Conservation (phyloP, 2,113 vertebrate genomes). For the Dicrurus megarhynchus region DNA sequence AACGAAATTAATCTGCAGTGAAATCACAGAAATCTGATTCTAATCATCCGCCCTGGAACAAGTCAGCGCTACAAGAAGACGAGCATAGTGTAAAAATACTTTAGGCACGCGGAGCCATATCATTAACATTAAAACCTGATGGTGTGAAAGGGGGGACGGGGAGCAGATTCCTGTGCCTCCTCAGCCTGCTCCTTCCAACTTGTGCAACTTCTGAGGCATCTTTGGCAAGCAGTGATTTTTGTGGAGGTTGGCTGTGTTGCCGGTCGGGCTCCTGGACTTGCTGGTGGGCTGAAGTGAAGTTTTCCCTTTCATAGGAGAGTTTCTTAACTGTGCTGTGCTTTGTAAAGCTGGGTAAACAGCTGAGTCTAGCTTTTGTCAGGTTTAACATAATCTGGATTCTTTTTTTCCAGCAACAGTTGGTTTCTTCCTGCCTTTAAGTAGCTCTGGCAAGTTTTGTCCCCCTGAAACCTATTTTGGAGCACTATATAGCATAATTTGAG, state of each 20-base stretch:
- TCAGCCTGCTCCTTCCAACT: neutral
- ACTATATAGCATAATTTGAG: neutral
- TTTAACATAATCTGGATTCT: neutral
- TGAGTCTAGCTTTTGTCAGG: constrained; percentile 8
- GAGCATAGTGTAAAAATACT: constrained; percentile 27
- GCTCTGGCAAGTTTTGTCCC: neutral
- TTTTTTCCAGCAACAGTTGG: neutral
- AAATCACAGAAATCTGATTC: constrained; percentile 61
- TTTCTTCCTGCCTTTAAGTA: constrained; percentile 24
- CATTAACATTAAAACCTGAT: constrained; percentile 28
- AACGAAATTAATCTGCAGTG: constrained; percentile 37
- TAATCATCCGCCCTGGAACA: constrained; percentile 5
- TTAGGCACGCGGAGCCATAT: neutral
- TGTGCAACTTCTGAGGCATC: neutral
- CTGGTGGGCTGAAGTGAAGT: neutral
- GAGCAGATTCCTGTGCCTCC: neutral
- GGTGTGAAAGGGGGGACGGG: neutral
- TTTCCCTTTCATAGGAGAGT: neutral
- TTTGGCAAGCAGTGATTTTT: neutral
- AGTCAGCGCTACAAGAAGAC: neutral
- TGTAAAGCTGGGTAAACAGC: neutral
- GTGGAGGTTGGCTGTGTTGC: neutral
- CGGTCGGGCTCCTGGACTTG: neutral
- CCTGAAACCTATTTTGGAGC: neutral
- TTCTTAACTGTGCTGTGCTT: constrained; percentile 1